phyloP scores from a whole-genome alignment of 2,888 invertebrate species.

The Euzetes globulus region DNA sequence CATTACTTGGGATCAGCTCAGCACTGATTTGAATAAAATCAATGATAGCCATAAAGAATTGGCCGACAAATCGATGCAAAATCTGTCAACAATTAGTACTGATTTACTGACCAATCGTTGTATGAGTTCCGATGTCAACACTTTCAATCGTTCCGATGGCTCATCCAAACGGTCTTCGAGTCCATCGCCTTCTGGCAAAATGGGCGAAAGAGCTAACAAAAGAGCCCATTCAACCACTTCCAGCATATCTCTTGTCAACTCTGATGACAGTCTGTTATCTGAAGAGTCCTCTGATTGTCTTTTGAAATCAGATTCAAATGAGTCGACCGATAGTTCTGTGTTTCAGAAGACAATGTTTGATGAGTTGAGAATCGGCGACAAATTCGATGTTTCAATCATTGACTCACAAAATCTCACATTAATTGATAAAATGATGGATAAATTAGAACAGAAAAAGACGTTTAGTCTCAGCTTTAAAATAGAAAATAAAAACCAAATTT shows the following conservation, averaged over 20 bases:
- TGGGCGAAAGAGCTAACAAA: neutral
- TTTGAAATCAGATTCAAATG: neutral
- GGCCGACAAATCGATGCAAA: neutral
- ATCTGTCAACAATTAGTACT: neutral
- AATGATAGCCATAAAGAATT: neutral
- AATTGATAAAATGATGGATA: neutral
- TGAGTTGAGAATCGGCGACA: neutral
- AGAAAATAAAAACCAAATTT: neutral
- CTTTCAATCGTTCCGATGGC: neutral
- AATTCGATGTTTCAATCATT: neutral
- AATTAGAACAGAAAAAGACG: neutral
- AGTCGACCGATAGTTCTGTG: neutral
- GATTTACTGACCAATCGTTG: neutral
- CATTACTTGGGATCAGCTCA: conserved; percentile 5
- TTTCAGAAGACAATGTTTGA: neutral
- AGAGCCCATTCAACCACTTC: neutral
- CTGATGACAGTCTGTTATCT: neutral
- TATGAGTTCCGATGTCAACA: neutral
- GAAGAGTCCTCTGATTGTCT: neutral
- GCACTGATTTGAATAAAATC: neutral
- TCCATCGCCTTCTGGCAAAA: neutral
- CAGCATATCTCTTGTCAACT: neutral
- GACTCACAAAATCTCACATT: neutral
- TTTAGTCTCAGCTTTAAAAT: neutral
- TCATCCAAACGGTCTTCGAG: neutral